Percentiles rank a stretch among this genome's conserved stretches.
These are phyloP conservation scores for Drosophila paramelanica DNA, from an alignment of 2,888 invertebrate species.

Conservation along the genomic window DNA sequence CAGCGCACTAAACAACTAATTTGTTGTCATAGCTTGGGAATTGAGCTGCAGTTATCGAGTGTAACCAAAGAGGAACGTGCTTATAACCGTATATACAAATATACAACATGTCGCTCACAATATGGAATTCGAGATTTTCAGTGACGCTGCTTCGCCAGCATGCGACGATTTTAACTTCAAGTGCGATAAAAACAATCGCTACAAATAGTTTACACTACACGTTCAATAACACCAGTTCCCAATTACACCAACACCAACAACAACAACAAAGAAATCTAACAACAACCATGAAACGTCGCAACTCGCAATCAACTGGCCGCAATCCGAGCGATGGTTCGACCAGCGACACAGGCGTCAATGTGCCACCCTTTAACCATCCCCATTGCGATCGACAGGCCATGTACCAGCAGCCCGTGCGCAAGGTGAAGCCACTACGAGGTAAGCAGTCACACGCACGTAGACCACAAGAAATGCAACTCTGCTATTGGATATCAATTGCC, in stretches of 20 bases:
- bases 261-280: conserved; percentile 37
- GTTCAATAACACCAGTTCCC: conserved; percentile 19
- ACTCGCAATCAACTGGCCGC: conserved; percentile 4
- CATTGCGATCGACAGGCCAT: conserved; percentile 68
- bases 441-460: conserved; percentile 23
- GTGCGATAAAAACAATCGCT: conserved; percentile 21
- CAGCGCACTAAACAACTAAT: conserved; percentile 33
- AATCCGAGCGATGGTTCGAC: conserved; percentile 16
- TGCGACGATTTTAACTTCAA: conserved; percentile 64
- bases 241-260: conserved; percentile 28
- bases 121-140: conserved; percentile 80
- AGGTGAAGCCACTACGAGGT: conserved; percentile 51
- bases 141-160: conserved; percentile 77
- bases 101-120: conserved; percentile 71
- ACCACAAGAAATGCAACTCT: conserved; percentile 1
- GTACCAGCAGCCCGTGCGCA: conserved; percentile 62
- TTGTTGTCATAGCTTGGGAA: conserved; percentile 4
- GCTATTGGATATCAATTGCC: neutral
- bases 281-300: conserved; percentile 28
- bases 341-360: conserved; percentile 26
- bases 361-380: conserved; percentile 58
- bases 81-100: conserved; percentile 13
- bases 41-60: neutral
- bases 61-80: conserved; percentile 28
- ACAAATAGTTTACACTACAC: conserved; percentile 26